phyloP scores from a whole-genome alignment of 2,797 vertebrate species.

The Podarcis lilfordi region DNA sequence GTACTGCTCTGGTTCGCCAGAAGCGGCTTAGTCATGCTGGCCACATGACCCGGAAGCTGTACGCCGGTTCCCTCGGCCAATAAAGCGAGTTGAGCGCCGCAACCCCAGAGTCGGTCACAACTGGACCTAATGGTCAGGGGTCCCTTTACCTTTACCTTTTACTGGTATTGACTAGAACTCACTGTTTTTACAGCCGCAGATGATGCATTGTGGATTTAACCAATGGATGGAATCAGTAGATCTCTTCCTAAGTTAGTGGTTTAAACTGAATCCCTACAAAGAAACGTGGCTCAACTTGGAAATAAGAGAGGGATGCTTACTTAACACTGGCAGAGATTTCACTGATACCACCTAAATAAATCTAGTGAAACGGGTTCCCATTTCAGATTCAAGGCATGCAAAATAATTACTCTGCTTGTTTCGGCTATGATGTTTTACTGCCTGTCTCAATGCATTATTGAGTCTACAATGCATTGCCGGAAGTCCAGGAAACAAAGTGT shows the following conservation, averaged over 20 bases:
- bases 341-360: constrained; percentile 13
- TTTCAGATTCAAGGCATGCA: not conserved
- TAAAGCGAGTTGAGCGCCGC: no score
- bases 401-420: not conserved
- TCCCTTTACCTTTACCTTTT: not conserved
- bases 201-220: not conserved
- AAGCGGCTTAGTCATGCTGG: no score
- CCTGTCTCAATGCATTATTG: not conserved
- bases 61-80: no score
- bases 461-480: not conserved
- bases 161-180: not conserved
- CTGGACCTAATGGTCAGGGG: no score
- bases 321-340: not conserved
- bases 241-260: not conserved
- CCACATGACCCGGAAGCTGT: no score
- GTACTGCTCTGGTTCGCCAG: no score
- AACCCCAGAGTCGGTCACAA: no score
- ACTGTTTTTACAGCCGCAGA: not conserved
- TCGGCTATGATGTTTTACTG: not conserved
- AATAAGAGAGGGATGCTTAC: not conserved
- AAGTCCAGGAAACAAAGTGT: not conserved
- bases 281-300: not conserved
- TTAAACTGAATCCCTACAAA: not conserved
- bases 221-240: not conserved
- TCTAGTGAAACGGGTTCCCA: not conserved